Percentiles rank a stretch among this genome's conserved stretches.
phyloP scores from a whole-genome alignment of 2,113 vertebrate genomes.

The Porphyrio hochstetteri region DNA sequence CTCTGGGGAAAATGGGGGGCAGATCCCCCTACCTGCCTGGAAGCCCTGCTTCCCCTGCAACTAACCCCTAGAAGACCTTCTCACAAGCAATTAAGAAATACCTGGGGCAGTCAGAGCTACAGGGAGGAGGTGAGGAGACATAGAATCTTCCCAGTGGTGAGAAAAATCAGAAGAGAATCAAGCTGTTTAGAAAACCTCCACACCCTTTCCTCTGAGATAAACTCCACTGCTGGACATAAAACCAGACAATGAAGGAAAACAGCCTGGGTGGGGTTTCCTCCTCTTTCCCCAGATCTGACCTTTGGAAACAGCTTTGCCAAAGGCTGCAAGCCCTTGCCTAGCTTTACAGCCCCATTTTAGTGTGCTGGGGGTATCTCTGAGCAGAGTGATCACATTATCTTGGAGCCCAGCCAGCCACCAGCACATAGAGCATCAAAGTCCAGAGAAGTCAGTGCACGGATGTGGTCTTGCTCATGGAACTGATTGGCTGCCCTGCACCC shows the following conservation, averaged over 20 bases:
- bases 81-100: neutral
- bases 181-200: slow-evolving; percentile 5
- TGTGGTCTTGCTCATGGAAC: neutral
- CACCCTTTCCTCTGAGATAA: slow-evolving; percentile 52
- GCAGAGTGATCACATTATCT: fast-evolving
- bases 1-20: neutral
- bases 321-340: neutral
- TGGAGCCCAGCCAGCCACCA: neutral
- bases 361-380: fast-evolving
- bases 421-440: neutral
- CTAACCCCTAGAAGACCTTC: neutral
- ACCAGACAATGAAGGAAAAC: slow-evolving; percentile 3
- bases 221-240: neutral
- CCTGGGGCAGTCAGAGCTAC: neutral
- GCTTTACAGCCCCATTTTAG: neutral
- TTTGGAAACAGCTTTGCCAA: neutral
- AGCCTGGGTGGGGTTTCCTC: neutral
- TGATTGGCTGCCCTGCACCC: neutral
- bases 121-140: neutral
- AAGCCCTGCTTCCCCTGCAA: neutral
- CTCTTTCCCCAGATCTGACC: neutral
- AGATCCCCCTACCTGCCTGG: neutral
- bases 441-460: neutral
- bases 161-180: slow-evolving; percentile 14
- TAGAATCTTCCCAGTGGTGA: neutral